Conservation (phyloP, 2,113 vertebrate genomes). For the Empidonax traillii region DNA sequence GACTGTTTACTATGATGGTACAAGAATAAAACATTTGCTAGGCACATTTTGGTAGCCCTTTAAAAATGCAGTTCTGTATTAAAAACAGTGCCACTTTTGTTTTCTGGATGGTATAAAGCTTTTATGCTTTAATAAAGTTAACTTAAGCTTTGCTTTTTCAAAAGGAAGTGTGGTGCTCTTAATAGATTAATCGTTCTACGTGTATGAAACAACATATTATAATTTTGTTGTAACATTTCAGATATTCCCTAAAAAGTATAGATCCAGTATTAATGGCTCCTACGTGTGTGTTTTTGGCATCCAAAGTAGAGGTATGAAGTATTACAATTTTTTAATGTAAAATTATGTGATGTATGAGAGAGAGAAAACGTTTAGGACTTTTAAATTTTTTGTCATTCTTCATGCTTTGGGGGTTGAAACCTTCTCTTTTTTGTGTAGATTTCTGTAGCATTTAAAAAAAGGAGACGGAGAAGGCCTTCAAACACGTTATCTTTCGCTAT, state of each 20-base stretch:
- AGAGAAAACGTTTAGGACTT: conserved; percentile 21
- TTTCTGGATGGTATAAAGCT: conserved; percentile 61
- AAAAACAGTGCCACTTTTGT: conserved; percentile 51
- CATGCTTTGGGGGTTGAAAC: conserved; percentile 49
- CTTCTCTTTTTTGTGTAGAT: conserved; percentile 31
- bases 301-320: conserved; percentile 96
- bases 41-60: conserved; percentile 62
- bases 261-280: conserved; percentile 99
- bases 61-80: conserved; percentile 53
- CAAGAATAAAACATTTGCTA: conserved; percentile 42
- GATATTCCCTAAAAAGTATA: conserved; percentile 99
- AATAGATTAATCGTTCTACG: conserved; percentile 51
- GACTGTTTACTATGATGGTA: conserved; percentile 59
- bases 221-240: conserved; percentile 73
- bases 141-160: conserved; percentile 60
- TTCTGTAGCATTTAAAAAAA: conserved; percentile 43
- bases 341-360: conserved; percentile 50
- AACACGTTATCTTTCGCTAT: not conserved
- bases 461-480: conserved; percentile 28
- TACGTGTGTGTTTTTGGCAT: conserved; percentile 98
- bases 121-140: conserved; percentile 59
- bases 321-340: conserved; percentile 65
- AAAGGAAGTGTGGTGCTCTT: conserved; percentile 64
- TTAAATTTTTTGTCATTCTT: conserved; percentile 33
- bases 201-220: conserved; percentile 62